phyloP scores from a whole-genome alignment of 1,140 invertebrate species.

The Diachasma alloeum region DNA sequence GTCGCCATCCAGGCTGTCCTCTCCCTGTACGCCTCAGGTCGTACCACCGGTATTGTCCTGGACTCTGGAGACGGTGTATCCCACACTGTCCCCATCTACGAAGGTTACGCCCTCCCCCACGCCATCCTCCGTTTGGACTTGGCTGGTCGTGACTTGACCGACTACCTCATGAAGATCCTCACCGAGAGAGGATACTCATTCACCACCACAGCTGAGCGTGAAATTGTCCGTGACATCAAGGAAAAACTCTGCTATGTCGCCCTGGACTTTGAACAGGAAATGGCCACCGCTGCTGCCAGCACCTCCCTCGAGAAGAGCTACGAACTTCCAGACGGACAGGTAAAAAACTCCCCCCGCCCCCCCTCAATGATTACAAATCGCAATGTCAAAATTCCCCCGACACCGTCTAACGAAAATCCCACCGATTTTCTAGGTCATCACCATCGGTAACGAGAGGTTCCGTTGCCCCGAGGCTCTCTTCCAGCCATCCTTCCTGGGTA shows the following conservation, averaged over 20 bases:
- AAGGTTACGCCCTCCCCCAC: constrained; percentile 87
- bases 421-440: no score
- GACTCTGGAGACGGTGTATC: constrained; percentile 90
- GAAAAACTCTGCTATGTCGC: constrained; percentile 93
- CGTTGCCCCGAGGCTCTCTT: no score
- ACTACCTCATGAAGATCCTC: constrained; percentile 92
- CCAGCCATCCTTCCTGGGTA: no score
- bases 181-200: constrained; percentile 87
- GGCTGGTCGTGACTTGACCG: constrained; percentile 87
- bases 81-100: constrained; percentile 89
- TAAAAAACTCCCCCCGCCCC: no score
- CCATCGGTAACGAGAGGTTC: no score
- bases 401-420: no score
- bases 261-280: constrained; percentile 94
- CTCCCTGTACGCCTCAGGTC: constrained; percentile 84
- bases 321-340: constrained; percentile 85
- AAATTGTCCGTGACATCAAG: constrained; percentile 94
- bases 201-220: constrained; percentile 84
- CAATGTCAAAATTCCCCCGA: background rate
- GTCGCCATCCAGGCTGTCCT: constrained; percentile 88
- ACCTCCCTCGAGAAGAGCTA: constrained; percentile 88
- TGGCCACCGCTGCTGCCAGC: constrained; percentile 88
- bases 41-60: constrained; percentile 90
- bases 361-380: background rate
- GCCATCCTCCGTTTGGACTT: constrained; percentile 88